phyloP scores from a whole-genome alignment of 2,888 invertebrate genomes.

The Frankliniella intonsa region DNA sequence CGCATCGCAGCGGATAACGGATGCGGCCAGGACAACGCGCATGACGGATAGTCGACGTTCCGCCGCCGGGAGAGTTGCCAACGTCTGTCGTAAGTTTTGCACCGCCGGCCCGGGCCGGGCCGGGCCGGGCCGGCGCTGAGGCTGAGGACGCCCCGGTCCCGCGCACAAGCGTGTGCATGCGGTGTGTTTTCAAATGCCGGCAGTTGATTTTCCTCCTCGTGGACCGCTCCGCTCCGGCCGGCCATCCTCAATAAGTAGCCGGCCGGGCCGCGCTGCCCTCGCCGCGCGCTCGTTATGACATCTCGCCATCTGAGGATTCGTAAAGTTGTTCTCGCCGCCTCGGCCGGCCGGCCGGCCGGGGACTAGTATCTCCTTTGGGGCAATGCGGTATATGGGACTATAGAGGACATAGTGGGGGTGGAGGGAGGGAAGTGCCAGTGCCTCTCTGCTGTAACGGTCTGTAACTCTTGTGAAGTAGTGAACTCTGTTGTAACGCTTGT shows the following conservation, averaged over 20 bases:
- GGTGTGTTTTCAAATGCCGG: neutral
- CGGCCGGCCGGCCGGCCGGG: neutral
- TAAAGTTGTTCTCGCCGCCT: neutral
- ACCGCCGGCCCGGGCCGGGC: no score
- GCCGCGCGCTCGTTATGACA: neutral
- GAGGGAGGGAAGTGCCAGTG: no score
- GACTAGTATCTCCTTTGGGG: no score
- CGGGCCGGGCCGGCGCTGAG: no score
- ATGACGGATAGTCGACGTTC: conserved; percentile 18
- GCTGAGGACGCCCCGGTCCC: no score
- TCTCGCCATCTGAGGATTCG: neutral
- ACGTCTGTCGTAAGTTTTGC: neutral
- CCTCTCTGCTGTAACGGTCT: neutral
- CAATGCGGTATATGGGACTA: no score
- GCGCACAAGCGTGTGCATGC: no score
- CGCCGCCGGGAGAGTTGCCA: conserved; percentile 11
- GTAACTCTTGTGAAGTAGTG: neutral
- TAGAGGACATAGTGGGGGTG: no score
- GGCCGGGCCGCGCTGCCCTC: neutral
- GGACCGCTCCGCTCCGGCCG: neutral
- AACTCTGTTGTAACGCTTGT: no score
- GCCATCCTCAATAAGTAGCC: neutral
- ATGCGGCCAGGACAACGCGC: neutral
- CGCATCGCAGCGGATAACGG: no score
- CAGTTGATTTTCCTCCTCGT: neutral